Evolutionary conservation across 2,797 vertebrate species (phyloP).

Genomic region (Eupleurogrammus muticus): DNA sequence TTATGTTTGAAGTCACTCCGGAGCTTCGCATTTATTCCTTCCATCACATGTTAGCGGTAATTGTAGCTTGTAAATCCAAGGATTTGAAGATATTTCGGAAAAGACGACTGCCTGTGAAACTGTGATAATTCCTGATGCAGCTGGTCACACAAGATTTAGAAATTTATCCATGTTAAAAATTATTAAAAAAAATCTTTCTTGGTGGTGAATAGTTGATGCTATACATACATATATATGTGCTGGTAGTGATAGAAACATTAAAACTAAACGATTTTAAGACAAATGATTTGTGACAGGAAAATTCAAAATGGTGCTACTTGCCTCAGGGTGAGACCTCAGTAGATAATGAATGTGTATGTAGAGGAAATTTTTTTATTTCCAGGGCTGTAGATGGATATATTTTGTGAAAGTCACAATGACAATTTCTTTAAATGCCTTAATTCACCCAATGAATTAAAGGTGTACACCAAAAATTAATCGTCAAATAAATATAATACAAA

Average conservation of each 20-base stretch:
- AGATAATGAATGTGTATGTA: conserved; percentile 7
- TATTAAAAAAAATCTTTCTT: background rate
- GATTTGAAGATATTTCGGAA: background rate
- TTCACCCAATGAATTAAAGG: background rate
- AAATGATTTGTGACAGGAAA: no score
- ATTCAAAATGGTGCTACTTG: conserved; percentile 69
- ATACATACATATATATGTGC: background rate
- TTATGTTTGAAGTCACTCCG: conserved; percentile 59
- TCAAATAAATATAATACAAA: no score
- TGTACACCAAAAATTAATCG: background rate
- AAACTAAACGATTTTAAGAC: conserved; percentile 36
- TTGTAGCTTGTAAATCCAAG: background rate
- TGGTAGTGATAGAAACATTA: conserved; percentile 14
- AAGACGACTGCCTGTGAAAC: background rate
- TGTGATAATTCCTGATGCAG: conserved; percentile 1
- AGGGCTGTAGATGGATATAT: conserved; percentile 14
- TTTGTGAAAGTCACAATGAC: conserved; percentile 31
- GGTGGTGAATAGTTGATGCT: background rate
- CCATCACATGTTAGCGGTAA: conserved; percentile 29
- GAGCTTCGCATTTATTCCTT: conserved; percentile 64
- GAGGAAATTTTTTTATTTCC: background rate
- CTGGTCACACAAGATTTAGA: background rate
- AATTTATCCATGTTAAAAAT: background rate
- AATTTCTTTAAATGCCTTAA: background rate
- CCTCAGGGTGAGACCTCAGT: conserved; percentile 38